Evolutionary conservation across 2,888 invertebrate genomes (phyloP), one percentile per base, ranked within the genome.

Genomic region (Stenichneumon culpator): DNA sequence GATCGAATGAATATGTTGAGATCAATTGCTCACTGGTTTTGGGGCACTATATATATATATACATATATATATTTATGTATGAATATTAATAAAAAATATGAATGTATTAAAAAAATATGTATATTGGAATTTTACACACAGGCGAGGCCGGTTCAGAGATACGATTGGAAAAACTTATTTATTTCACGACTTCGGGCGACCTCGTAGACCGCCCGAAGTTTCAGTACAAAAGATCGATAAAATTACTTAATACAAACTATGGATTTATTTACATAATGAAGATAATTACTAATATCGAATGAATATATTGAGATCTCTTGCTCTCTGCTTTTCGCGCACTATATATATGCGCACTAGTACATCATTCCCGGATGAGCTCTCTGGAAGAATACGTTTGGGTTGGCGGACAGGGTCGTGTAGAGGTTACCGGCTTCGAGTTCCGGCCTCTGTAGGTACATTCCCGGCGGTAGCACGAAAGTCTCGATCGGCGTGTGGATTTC

Each of bases 371-470:
- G 97, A 95, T 98, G 98, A 91, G 98, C 96, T 92, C 98, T 96
- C 94, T 98, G 98, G 94, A 98, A 98, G 94, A 97, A 98, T 88
- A 98, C 98, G 95, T 98, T 98, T 89, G 98, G 98, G 95, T 98
- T 98, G 94, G 97, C 97, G 94, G 98, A 98, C 94, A 98, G 95
- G 89, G 97, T 97, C 91, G 98, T 97, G 95, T 98, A 98, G 92
- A 97, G 96, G 95, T 97, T 97, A 91, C 97, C 96, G 25, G 93
- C 88, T 94, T 97, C 98, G 67, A 88, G 78, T 93, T 97, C 97
- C 89, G 97, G 96, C 92, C 97, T 96, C 57, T 86, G 87, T 94
- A 97, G 95, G 94, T 97, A 96, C 94, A 97, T 96, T 94, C 97
- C 97, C 96, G 95, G 90, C 94, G 94, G 92, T 84, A 93, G 89